A percentile compares a stretch with the other conserved stretches of the same genome.
Evolutionary conservation across 2,797 vertebrate genomes (phyloP).

Genomic region (Liparis tanakae): DNA sequence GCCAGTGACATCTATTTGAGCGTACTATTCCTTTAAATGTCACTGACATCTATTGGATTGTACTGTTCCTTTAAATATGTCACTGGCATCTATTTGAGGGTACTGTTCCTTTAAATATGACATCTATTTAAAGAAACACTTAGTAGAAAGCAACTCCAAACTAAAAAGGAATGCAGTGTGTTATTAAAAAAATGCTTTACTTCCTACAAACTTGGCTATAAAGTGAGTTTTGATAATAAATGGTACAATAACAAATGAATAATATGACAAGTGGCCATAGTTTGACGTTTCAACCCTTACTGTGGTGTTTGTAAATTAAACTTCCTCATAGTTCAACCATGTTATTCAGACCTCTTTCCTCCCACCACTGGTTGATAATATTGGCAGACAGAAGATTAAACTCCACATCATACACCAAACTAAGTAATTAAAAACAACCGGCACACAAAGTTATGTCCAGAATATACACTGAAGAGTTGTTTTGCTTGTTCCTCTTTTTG

Average conservation of each 20-base stretch:
- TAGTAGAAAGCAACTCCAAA: slow-evolving; percentile 6
- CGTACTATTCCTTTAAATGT: too few species aligned
- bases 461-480: neutral
- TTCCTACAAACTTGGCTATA: neutral
- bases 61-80: too few species aligned
- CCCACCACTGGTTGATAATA: slow-evolving; percentile 20
- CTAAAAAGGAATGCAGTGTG: neutral
- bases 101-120: neutral
- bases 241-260: neutral
- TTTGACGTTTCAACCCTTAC: neutral
- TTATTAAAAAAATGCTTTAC: neutral
- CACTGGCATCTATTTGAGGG: too few species aligned
- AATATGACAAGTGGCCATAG: neutral
- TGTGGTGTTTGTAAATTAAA: neutral
- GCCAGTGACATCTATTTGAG: too few species aligned
- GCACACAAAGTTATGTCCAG: neutral
- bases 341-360: slow-evolving; percentile 22
- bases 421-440: slow-evolving; percentile 19
- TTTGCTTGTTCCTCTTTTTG: neutral
- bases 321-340: slow-evolving; percentile 3
- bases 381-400: slow-evolving; percentile 25
- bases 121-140: neutral
- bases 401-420: slow-evolving; percentile 31
- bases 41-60: too few species aligned
- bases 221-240: neutral